These are phyloP conservation scores for Xestoiulus laeticollis DNA, from an alignment of 2,888 invertebrate genomes.

Conservation along the genomic window DNA sequence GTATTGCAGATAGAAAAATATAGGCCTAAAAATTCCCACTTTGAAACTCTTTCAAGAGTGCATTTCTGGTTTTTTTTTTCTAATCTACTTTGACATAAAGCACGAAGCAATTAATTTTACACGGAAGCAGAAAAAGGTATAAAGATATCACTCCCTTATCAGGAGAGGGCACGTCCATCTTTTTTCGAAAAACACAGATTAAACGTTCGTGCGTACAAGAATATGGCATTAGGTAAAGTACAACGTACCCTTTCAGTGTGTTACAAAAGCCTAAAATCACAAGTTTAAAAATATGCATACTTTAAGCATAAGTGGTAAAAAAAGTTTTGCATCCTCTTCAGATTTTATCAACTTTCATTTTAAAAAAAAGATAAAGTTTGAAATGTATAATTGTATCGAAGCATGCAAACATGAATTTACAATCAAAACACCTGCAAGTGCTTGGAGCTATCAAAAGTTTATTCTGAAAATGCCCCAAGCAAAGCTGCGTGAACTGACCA, in stretches of 20 bases:
- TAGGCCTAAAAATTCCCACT: neutral
- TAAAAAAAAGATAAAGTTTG: neutral
- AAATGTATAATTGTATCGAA: neutral
- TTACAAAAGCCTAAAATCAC: neutral
- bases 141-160: slow-evolving; percentile 22
- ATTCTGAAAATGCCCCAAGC: neutral
- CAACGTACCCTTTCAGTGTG: neutral
- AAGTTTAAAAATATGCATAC: neutral
- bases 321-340: neutral
- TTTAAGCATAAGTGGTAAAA: neutral
- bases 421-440: neutral
- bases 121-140: slow-evolving; percentile 34
- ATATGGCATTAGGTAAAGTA: slow-evolving; percentile 15
- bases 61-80: slow-evolving; percentile 8
- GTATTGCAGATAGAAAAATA: neutral
- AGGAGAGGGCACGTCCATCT: slow-evolving; percentile 20
- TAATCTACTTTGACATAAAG: slow-evolving; percentile 27
- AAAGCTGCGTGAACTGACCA: neutral
- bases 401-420: neutral
- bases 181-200: neutral
- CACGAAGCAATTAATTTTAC: slow-evolving; percentile 41
- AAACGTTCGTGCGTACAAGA: neutral
- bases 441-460: neutral
- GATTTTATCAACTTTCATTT: slow-evolving; percentile 22
- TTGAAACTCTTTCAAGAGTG: neutral